Evolutionary conservation across 2,888 invertebrate species (phyloP), one percentile per base, ranked within the genome.

Genomic region (Drosophila imparisetae): DNA sequence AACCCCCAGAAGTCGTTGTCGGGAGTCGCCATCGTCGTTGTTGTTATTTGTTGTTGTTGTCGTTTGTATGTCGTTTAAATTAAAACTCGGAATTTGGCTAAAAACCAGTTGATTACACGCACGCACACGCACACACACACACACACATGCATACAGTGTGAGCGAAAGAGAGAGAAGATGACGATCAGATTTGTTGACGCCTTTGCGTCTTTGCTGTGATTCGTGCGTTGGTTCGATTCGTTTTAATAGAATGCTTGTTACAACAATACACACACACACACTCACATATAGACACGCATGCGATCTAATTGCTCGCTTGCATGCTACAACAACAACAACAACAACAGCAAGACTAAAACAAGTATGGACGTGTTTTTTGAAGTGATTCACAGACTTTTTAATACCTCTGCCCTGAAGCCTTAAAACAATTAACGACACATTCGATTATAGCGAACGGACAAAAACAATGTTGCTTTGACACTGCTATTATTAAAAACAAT

Each of bases 41-140:
- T 59, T 42, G 38, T 34, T 32, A 49, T 32, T 52, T 60, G 60
- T 60, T 63, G 70, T 53, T 78, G 62, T 66, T 77, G 66, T 45
- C 50, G 53, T 55, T 66, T 49, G 66, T 76, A 69, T 59, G 80
- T 82, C 79, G 82, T 69, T 84, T 83, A 84, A 87, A 87, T 86
- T 84, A 87, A 85, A 85, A 72, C 82, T 82, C 84, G 81, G 83
- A 87, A 87, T 86, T 87, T 84, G 86, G 86, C 86, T 81, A 76
- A 87, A 45, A 87, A 87, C 86, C 86, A 87, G 86, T 87, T 86
- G 72, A 80, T 38, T 83, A 78, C 81, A 86, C 83, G 80, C 85
- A 80, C 73, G 73, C 75, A 66, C 64, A 38, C 50, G 34, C 48
- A 52, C 48, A 57, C 57, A 57, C 24, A 69, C n/a, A 59, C 15